Percentiles rank a stretch among this genome's conserved stretches.
Conservation (phyloP, 1,140 invertebrate species). For the Atta texana region DNA sequence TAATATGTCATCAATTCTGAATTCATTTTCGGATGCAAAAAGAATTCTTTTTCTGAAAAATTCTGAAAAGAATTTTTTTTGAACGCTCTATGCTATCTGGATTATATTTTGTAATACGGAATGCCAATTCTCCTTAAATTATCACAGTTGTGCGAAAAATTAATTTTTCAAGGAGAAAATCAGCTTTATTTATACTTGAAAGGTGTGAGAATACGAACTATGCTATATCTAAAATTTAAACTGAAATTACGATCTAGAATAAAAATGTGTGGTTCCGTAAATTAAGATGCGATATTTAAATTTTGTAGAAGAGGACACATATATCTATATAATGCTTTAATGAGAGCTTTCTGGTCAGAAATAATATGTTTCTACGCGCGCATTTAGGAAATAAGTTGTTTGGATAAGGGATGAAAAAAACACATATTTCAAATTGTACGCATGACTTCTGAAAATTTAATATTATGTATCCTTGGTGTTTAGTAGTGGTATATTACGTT, state of each 20-base stretch:
- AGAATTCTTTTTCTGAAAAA: no score
- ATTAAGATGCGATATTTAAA: not conserved
- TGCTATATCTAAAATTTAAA: not conserved
- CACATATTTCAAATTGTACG: conserved; percentile 26
- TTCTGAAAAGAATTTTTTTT: no score
- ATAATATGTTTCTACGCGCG: conserved; percentile 23
- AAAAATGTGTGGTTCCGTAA: not conserved
- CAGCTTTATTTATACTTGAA: not conserved
- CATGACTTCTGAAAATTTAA: conserved; percentile 24
- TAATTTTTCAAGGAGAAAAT: not conserved
- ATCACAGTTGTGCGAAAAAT: not conserved
- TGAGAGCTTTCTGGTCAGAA: not conserved
- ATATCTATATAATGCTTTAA: conserved; percentile 17
- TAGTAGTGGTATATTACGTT: not conserved
- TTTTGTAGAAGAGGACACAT: not conserved
- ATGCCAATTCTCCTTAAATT: not conserved
- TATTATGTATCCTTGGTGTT: not conserved
- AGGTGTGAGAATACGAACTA: no score
- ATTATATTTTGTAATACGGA: not conserved
- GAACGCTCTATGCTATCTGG: no score
- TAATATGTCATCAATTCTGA: no score
- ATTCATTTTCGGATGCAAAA: no score
- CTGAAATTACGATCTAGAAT: conserved; percentile 14
- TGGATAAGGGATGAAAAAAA: conserved; percentile 12
- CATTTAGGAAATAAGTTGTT: conserved; percentile 2